Evolutionary conservation across 2,888 invertebrate species (phyloP).

Genomic region (Brachylomia viminalis): DNA sequence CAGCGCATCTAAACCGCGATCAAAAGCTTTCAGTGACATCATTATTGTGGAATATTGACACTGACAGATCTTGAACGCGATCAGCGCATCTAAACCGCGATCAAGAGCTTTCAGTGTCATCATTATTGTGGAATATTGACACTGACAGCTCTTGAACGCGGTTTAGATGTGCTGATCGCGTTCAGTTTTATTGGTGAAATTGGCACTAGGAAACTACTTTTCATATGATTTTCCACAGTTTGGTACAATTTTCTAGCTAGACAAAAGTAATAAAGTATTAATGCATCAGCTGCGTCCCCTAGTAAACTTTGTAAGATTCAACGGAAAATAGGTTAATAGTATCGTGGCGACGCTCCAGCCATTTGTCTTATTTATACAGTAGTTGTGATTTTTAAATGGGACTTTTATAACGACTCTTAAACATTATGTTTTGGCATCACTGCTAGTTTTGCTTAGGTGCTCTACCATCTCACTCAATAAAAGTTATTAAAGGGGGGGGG

Average conservation of each 20-base stretch:
- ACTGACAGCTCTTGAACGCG: not conserved
- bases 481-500: too few relatives aligned
- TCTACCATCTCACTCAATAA: conserved; percentile 37
- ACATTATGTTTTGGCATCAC: conserved; percentile 47
- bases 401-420: conserved; percentile 32
- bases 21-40: not conserved
- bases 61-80: not conserved
- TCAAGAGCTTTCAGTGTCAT: not conserved
- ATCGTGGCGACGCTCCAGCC: conserved; percentile 38
- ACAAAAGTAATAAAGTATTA: conserved; percentile 21
- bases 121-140: not conserved
- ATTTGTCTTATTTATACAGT: conserved; percentile 55
- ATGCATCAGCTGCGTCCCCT: conserved; percentile 19
- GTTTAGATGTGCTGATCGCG: too few relatives aligned
- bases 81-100: not conserved
- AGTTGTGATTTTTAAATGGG: conserved; percentile 52
- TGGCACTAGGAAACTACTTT: not conserved
- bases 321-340: conserved; percentile 55
- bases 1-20: not conserved
- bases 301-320: conserved; percentile 22
- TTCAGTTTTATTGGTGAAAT: not conserved
- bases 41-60: not conserved
- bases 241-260: not conserved
- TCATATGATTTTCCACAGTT: not conserved
- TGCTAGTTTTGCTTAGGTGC: conserved; percentile 34